These are phyloP conservation scores for Taurulus bubalis DNA, from an alignment of 2,113 vertebrate species.

Conservation along the genomic window DNA sequence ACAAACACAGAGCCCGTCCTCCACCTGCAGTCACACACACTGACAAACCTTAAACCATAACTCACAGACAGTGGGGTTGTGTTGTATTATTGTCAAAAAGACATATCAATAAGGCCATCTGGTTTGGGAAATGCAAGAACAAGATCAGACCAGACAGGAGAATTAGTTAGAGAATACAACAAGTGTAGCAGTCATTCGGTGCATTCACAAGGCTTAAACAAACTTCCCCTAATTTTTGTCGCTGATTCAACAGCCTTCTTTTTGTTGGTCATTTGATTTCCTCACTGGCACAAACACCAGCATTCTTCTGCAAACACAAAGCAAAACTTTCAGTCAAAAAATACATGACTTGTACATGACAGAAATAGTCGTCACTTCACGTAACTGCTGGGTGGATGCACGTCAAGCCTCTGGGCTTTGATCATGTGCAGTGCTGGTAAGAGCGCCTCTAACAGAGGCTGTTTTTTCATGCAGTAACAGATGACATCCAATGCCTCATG, in stretches of 20 bases:
- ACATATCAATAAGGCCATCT: constrained; percentile 30
- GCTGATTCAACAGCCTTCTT: not conserved
- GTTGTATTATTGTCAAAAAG: constrained; percentile 27
- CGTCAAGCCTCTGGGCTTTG: constrained; percentile 26
- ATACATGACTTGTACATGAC: not conserved
- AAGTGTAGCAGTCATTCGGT: not conserved
- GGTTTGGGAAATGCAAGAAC: constrained; percentile 15
- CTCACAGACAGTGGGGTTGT: not conserved
- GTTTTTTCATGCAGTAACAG: constrained; percentile 3
- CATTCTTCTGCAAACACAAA: constrained; percentile 10
- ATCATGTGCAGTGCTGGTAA: constrained; percentile 53
- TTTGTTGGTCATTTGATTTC: not conserved
- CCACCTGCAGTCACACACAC: constrained; percentile 7
- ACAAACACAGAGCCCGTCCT: not conserved
- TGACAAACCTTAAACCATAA: not conserved
- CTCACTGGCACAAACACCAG: not conserved
- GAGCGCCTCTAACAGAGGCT: constrained; percentile 26
- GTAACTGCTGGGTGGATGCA: not conserved
- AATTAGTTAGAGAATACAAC: constrained; percentile 19
- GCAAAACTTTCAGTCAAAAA: not conserved
- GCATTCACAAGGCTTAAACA: constrained; percentile 16
- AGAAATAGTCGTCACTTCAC: not conserved
- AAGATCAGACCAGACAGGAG: constrained; percentile 26
- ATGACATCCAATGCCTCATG: constrained; percentile 16
- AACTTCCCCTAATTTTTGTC: not conserved